Conservation (phyloP, 1,140 invertebrate genomes). For the Orussus abietinus region DNA sequence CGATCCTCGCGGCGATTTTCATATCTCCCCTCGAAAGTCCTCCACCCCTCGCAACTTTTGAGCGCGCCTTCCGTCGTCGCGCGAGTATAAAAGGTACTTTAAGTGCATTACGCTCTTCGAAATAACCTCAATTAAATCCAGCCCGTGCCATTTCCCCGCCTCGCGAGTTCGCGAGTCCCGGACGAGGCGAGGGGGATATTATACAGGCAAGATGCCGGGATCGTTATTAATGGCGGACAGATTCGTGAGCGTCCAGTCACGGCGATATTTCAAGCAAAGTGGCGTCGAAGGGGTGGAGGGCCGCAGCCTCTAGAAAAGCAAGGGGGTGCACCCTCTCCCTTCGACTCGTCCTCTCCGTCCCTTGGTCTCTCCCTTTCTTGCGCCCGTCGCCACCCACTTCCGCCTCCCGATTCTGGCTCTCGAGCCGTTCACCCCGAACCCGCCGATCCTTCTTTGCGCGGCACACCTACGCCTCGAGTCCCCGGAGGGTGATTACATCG, state of each 20-base stretch:
- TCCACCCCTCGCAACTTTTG: too few species aligned
- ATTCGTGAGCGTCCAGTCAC: slow-evolving; percentile 28
- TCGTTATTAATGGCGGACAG: slow-evolving; percentile 29
- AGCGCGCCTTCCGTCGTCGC: too few species aligned
- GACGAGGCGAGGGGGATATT: too few species aligned
- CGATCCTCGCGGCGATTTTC: too few species aligned
- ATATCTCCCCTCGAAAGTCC: too few species aligned
- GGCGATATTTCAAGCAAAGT: slow-evolving; percentile 31
- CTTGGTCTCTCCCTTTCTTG: slow-evolving; percentile 1
- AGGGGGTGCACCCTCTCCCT: slow-evolving; percentile 11
- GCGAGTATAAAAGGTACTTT: too few species aligned
- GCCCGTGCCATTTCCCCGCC: too few species aligned
- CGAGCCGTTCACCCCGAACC: neutral
- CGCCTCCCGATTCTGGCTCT: too few species aligned
- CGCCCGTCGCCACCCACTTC: neutral
- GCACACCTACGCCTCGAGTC: slow-evolving; percentile 8
- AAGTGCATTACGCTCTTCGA: too few species aligned
- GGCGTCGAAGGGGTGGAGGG: slow-evolving; percentile 13
- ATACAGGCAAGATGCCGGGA: slow-evolving; percentile 22
- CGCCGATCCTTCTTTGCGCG: neutral
- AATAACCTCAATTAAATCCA: too few species aligned
- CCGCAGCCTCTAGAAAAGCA: slow-evolving; percentile 19
- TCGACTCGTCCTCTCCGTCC: slow-evolving; percentile 11
- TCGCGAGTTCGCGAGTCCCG: too few species aligned
- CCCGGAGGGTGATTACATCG: slow-evolving; percentile 28